Base-by-base conservation (phyloP, 2,888 invertebrate genomes). In the Bursaphelenchus okinawaensis region DNA sequence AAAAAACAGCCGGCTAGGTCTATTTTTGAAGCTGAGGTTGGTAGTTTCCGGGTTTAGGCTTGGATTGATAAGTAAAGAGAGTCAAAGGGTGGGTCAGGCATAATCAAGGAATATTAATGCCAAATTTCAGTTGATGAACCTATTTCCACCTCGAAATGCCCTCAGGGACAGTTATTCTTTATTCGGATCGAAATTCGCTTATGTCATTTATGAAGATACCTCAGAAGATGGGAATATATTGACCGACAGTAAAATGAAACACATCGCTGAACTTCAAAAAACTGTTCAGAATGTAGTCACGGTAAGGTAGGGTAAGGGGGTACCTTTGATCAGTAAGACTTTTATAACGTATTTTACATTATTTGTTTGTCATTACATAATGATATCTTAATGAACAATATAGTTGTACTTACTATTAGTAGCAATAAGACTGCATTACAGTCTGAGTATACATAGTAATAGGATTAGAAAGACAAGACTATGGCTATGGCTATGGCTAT, bases 91-190 rank as follows among this genome's bases (percentile, higher is more conserved):
- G 8, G 62, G 50, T 16, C 12, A 40, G 19, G 50, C 50, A 40
- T 40, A 16, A 16, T 40, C 19, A 16, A 16, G 50, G 12, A 16
- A 16, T 19, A 19, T 16, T 16, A 40, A 40, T 40, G 50, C 19
- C 50, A 40, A 40, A 40, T 54, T 66, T 52, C 40, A 73, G 68
- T 63, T 79, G 28, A 61, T 78, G 54, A 56, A 62, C 40, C 54
- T 81, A 24, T 81, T 81, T 51, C 81, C 81, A 28, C 78, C 80
- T 0, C 54, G 69, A 29, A 77, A 81, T 63, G 68, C 78, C 20
- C 74, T 79, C 51, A 58, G 81, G 12, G 81, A 81, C 66, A 75
- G 73, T 27, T 81, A 81, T 65, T 77, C 76, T 52, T 68, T 81
- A 23, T 75, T 81, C 52, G 79, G 80, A 16, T 69, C 78, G 0